Conservation (phyloP, 2,797 vertebrate genomes). For the Cyclopterus lumpus region DNA sequence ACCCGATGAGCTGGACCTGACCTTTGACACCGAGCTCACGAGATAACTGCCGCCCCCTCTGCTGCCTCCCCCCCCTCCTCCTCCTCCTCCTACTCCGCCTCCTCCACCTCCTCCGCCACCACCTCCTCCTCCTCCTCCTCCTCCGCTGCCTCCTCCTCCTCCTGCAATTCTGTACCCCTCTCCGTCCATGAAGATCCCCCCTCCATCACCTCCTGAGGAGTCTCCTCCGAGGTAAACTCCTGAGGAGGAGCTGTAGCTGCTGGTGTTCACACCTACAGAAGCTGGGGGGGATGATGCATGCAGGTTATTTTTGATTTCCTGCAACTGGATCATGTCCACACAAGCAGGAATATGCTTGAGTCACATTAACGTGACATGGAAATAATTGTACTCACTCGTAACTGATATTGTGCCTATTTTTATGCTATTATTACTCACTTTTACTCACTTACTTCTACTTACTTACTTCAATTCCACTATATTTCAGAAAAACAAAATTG, state of each 20-base stretch:
- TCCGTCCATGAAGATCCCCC: conserved; percentile 56
- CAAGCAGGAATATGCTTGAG: conserved; percentile 2
- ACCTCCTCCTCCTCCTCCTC: conserved; percentile 47
- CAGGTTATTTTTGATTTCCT: conserved; percentile 31
- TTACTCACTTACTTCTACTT: background rate
- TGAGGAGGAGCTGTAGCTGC: conserved; percentile 76
- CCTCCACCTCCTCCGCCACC: conserved; percentile 16
- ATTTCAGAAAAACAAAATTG: background rate
- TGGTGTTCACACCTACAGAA: conserved; percentile 74
- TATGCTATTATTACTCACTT: background rate
- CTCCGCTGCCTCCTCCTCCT: conserved; percentile 1
- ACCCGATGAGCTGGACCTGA: conserved; percentile 86
- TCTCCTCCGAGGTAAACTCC: conserved; percentile 76
- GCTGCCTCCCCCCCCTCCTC: conserved; percentile 52
- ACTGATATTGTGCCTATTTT: background rate
- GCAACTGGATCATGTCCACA: background rate
- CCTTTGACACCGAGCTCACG: conserved; percentile 76
- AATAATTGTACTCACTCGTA: background rate
- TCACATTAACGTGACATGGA: background rate
- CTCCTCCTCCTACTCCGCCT: conserved; percentile 10
- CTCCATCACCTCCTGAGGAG: conserved; percentile 71
- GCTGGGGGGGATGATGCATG: conserved; percentile 59
- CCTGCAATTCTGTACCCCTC: conserved; percentile 61
- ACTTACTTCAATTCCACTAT: background rate
- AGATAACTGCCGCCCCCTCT: conserved; percentile 63